Base-by-base conservation (phyloP, 2,888 invertebrate genomes). In the Caenorhabditis sp. region DNA sequence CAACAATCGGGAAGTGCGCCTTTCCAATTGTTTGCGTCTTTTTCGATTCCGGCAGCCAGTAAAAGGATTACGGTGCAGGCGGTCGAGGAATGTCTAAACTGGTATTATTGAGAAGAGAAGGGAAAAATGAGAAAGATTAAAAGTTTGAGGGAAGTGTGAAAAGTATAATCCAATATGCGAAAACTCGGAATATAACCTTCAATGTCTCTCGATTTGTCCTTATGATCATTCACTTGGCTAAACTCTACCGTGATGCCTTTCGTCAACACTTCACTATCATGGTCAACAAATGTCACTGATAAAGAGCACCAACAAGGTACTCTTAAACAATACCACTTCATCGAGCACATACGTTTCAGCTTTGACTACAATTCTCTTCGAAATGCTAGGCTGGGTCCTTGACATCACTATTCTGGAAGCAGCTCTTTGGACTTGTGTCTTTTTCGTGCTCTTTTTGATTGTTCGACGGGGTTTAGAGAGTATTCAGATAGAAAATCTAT, bases 401-500 rank as follows among this genome's bases (percentile, higher is more conserved):
- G 26, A 51, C 44, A 22, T 74, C 2, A 58, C 80, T 16, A 6
- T 84, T 22, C 22, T 80, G 4, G 66, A 84, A 35, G 51, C 69
- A 0, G 14, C 68, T 6, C n/a, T 68, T 16, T 72, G 56, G 14
- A 31, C 38, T 26, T 7, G 1, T 4, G 22, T 19, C 12, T 19
- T 26, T 10, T 72, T 76, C 41, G 49, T 56, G n/a, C 5, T 41
- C 0, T 70, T 80, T 68, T 72, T 82, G n/a, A 26, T 73, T 8
- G 35, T 68, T n/a, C 56, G 85, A 19, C 24, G 59, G 16, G 54
- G 63, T 73, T 35, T 86, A 47, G 87, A 88, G 44, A 58, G 54
- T 8, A n/a, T 87, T 14, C 54, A 58, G 38, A 80, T 89, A 28
- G 64, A 41, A 0, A 59, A 87, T 61, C 59, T 89, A n/a, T 16